These are phyloP conservation scores for Pseudoips prasinana DNA, from an alignment of 2,888 invertebrate species.

Conservation along the genomic window DNA sequence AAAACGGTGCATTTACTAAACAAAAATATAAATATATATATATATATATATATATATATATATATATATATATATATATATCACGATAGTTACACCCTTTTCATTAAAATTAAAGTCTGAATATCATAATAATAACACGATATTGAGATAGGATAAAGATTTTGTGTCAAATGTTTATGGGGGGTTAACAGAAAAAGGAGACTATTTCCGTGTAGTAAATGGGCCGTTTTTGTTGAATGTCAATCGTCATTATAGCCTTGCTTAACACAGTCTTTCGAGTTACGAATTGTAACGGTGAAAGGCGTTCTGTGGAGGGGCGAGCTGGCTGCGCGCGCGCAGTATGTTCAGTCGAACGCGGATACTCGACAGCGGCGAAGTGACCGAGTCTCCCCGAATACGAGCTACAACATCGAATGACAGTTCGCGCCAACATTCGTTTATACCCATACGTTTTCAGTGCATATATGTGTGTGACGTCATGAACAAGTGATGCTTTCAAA, in stretches of 20 bases:
- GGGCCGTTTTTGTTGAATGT: slow-evolving; percentile 74
- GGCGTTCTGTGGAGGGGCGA: slow-evolving; percentile 54
- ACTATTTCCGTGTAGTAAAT: slow-evolving; percentile 65
- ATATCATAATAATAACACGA: too few relatives aligned
- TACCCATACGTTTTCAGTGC: slow-evolving; percentile 22
- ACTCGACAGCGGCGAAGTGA: slow-evolving; percentile 23
- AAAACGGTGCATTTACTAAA: too few relatives aligned
- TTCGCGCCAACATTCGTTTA: slow-evolving; percentile 53
- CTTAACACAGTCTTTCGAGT: slow-evolving; percentile 69
- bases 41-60: too few relatives aligned
- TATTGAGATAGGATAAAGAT: too few relatives aligned
- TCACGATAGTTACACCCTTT: too few relatives aligned
- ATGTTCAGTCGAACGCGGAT: slow-evolving; percentile 51
- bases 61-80: too few relatives aligned
- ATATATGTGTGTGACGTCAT: slow-evolving; percentile 51
- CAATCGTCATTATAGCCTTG: slow-evolving; percentile 78
- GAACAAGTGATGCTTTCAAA: slow-evolving; percentile 54
- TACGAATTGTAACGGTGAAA: slow-evolving; percentile 72
- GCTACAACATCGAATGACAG: slow-evolving; percentile 32
- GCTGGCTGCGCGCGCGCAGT: slow-evolving; percentile 34
- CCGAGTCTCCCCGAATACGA: slow-evolving; percentile 6
- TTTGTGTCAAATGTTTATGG: too few relatives aligned
- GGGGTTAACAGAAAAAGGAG: slow-evolving; percentile 20
- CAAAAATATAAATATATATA: too few relatives aligned
- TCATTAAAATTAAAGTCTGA: too few relatives aligned